Conservation (phyloP, 2,113 vertebrate genomes). For the Azemiops feae region DNA sequence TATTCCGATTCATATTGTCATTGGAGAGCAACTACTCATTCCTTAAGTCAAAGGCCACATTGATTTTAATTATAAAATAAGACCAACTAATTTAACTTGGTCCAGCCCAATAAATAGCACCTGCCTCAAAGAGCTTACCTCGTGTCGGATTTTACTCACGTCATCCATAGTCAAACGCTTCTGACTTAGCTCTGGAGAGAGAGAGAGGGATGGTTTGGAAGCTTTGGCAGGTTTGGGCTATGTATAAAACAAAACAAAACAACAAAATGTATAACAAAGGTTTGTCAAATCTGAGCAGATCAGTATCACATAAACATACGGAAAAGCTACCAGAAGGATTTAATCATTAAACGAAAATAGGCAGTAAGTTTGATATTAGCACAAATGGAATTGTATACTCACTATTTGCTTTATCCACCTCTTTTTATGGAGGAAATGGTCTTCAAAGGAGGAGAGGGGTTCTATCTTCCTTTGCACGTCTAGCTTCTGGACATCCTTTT, state of each 20-base stretch:
- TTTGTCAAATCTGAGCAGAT: not conserved
- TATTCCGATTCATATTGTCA: not conserved
- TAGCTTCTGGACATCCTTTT: slow-evolving; percentile 45
- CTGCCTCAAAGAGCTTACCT: not conserved
- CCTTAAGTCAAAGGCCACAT: not conserved
- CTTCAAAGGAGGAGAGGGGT: slow-evolving; percentile 40
- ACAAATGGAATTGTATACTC: slow-evolving; percentile 6
- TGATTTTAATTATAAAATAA: not conserved
- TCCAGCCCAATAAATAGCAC: not conserved
- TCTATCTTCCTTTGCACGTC: slow-evolving; percentile 47
- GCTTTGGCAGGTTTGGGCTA: not conserved
- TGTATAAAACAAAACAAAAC: not conserved
- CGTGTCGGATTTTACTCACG: not conserved
- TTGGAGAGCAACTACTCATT: not conserved
- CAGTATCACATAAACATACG: not conserved
- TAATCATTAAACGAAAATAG: not conserved
- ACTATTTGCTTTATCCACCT: slow-evolving; percentile 56
- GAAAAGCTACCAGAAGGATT: not conserved
- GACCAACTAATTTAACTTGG: not conserved
- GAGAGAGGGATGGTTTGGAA: fast-evolving
- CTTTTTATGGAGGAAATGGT: slow-evolving; percentile 41
- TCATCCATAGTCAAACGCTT: not conserved
- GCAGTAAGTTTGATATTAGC: not conserved
- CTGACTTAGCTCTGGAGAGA: fast-evolving
- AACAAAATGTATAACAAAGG: not conserved